Evolutionary conservation across 2,888 invertebrate species (phyloP).

Genomic region (Carcina quercana): DNA sequence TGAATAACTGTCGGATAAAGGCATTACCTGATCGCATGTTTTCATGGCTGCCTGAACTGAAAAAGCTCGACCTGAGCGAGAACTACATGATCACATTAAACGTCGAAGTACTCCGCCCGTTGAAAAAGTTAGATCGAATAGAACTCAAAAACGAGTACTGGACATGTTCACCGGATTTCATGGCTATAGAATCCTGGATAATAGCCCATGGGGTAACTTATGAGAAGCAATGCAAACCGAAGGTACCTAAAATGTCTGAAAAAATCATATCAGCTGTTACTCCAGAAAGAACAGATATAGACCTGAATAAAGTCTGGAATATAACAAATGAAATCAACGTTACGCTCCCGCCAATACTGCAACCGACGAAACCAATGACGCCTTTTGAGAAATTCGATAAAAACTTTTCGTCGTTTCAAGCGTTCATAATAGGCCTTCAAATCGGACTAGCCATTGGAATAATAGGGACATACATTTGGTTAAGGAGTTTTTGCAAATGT

Average conservation of each 20-base stretch:
- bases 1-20: conserved; percentile 75
- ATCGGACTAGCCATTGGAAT: conserved; percentile 59
- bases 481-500: conserved; percentile 47
- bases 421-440: conserved; percentile 57
- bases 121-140: conserved; percentile 63
- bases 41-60: conserved; percentile 68
- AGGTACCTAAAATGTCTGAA: conserved; percentile 68
- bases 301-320: conserved; percentile 56
- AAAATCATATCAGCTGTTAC: conserved; percentile 69
- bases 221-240: conserved; percentile 56
- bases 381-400: conserved; percentile 54
- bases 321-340: conserved; percentile 33
- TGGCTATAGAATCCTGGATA: conserved; percentile 56
- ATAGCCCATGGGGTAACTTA: conserved; percentile 48
- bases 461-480: conserved; percentile 59
- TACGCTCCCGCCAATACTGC: conserved; percentile 19
- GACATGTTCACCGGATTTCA: conserved; percentile 66
- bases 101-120: conserved; percentile 54
- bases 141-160: conserved; percentile 73
- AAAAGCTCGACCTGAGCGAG: conserved; percentile 73
- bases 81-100: conserved; percentile 75
- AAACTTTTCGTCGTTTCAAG: conserved; percentile 58
- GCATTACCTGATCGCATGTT: conserved; percentile 68
- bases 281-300: conserved; percentile 45
- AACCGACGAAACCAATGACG: conserved; percentile 31